Base-by-base conservation (phyloP, 2,888 invertebrate species). In the Eilema sororculum region DNA sequence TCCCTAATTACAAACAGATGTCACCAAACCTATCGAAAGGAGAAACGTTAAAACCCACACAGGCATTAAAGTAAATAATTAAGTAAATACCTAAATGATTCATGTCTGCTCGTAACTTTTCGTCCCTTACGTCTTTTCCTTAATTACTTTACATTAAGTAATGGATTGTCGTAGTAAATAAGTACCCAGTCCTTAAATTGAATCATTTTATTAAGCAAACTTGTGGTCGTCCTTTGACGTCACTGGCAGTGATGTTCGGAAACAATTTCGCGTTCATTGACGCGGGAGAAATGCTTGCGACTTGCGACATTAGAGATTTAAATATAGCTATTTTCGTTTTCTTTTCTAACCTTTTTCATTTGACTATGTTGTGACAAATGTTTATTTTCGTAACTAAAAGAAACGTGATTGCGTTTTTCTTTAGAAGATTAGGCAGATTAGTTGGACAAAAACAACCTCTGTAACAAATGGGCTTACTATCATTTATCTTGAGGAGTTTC, bases 11-110 rank as follows among this genome's bases (percentile, higher is more conserved):
- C 52, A n/a, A 52, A n/a, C n/a, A 52, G 20, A n/a, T 20, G 8
- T 52, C 52, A n/a, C n/a, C 52, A n/a, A 52, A 52, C n/a, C n/a
- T 9, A 52, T n/a, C 52, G 37, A 37, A 37, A 8, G 24, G 16
- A 9, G 8, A 28, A 58, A n/a, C n/a, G 60, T 60, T 66, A 59
- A 65, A 25, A 61, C 10, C 46, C 13, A 41, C 46, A 64, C 4
- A 13, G 33, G n/a, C 57, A 64, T 46, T 16, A 37, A 67, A 52
- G 52, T 52, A 52, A 52, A 52, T n/a, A 52, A 52, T 52, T n/a
- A 52, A 63, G 60, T 65, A 68, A 69, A 61, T 59, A 71, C 28
- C 24, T 20, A 62, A 68, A 52, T 73, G 70, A 79, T 75, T 75
- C 73, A 79, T 28, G 33, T 66, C 46, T n/a, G n/a, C 33, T 72